Evolutionary conservation across 2,888 invertebrate species (phyloP).

Genomic region (Malthinus seriepunctatus): DNA sequence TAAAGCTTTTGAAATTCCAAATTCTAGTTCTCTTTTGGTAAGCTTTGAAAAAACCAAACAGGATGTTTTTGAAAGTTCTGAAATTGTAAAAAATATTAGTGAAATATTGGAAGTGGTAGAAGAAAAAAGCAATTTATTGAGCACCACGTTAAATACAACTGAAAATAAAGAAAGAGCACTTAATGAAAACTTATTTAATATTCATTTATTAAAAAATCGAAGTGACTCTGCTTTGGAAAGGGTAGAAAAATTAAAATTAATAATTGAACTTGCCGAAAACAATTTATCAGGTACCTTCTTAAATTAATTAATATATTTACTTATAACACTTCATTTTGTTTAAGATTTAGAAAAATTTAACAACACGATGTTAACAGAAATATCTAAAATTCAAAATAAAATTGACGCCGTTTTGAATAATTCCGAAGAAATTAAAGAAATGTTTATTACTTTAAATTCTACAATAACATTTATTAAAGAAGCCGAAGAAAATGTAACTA

Average conservation of each 20-base stretch:
- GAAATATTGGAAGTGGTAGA: not conserved
- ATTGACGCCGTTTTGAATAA: constrained; percentile 11
- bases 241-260: not conserved
- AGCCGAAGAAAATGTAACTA: constrained; percentile 9
- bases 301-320: not conserved
- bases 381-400: constrained; percentile 11
- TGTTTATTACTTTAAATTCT: constrained; percentile 11
- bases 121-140: not conserved
- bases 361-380: constrained; percentile 6
- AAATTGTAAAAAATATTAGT: no score
- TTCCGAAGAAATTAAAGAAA: constrained; percentile 10
- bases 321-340: not conserved
- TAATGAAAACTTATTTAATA: not conserved
- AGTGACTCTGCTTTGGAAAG: not conserved
- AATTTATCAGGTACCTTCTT: not conserved
- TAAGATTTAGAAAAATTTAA: constrained; percentile 13
- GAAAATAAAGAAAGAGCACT: not conserved
- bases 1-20: not conserved
- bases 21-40: no score
- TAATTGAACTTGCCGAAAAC: not conserved
- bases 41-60: no score
- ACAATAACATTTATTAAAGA: constrained; percentile 12
- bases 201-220: not conserved
- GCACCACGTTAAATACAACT: not conserved
- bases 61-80: no score